Evolutionary conservation across 2,113 vertebrate genomes (phyloP).

Genomic region (Syngnathus floridae): DNA sequence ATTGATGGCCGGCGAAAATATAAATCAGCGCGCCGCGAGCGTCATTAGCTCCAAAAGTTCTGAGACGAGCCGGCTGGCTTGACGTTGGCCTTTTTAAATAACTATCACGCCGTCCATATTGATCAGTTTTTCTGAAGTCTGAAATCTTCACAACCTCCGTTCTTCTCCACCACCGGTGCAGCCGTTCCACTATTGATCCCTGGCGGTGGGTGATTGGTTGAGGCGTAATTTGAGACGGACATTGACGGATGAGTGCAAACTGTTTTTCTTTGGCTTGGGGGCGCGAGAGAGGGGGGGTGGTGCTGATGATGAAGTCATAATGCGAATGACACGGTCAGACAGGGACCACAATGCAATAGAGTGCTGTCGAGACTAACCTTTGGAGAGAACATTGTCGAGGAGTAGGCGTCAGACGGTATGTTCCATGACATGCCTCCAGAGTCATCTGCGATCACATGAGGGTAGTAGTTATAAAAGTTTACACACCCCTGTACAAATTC

Average conservation of each 20-base stretch:
- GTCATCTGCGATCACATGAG: not conserved
- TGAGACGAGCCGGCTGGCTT: constrained; percentile 38
- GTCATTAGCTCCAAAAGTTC: constrained; percentile 27
- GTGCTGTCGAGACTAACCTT: constrained; percentile 61
- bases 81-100: constrained; percentile 64
- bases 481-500: no score
- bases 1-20: constrained; percentile 38
- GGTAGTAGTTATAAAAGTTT: no score
- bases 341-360: constrained; percentile 60
- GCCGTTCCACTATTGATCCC: constrained; percentile 79
- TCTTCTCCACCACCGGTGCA: constrained; percentile 57
- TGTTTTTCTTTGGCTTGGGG: constrained; percentile 66
- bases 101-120: constrained; percentile 58
- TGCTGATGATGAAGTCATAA: constrained; percentile 72
- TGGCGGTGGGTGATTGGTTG: constrained; percentile 77
- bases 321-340: constrained; percentile 59
- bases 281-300: not conserved
- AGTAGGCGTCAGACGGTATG: not conserved
- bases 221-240: constrained; percentile 77
- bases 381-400: constrained; percentile 40
- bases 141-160: constrained; percentile 68
- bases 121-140: constrained; percentile 74
- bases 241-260: constrained; percentile 78
- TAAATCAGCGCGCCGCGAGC: constrained; percentile 15
- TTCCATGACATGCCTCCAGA: not conserved